Conservation (phyloP, 2,888 invertebrate species). For the Plusia festucae region DNA sequence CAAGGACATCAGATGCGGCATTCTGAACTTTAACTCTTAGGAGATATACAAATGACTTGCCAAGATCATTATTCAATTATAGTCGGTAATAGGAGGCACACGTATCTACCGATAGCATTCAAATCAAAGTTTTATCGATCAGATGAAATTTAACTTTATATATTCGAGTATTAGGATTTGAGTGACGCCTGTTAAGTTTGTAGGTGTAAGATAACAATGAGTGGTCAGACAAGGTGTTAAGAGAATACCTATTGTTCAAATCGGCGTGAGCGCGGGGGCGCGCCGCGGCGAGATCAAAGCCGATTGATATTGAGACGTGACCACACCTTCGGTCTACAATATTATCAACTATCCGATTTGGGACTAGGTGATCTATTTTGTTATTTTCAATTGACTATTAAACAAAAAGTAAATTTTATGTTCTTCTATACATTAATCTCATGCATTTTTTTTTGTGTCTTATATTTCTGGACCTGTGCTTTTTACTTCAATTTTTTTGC, state of each 20-base stretch:
- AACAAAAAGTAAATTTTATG: not conserved
- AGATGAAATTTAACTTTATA: conserved; percentile 48
- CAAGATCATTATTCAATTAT: conserved; percentile 56
- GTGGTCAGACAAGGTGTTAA: conserved; percentile 72
- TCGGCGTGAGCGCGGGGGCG: conserved; percentile 60
- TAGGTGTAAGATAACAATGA: conserved; percentile 66
- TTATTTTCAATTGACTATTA: conserved; percentile 35
- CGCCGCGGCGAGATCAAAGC: conserved; percentile 74
- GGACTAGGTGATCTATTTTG: conserved; percentile 37
- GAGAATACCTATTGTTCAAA: conserved; percentile 74
- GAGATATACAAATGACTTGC: conserved; percentile 49
- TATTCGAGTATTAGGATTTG: conserved; percentile 18
- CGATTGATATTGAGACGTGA: conserved; percentile 72
- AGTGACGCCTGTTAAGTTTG: conserved; percentile 33
- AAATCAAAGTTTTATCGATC: conserved; percentile 17
- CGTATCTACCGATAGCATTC: conserved; percentile 42
- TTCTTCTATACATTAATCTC: too few species aligned
- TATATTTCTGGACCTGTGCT: too few species aligned
- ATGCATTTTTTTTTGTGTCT: too few species aligned
- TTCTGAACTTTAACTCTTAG: conserved; percentile 48
- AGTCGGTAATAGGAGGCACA: conserved; percentile 32
- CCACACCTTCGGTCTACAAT: conserved; percentile 66
- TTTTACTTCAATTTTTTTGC: not conserved
- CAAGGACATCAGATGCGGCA: conserved; percentile 52
- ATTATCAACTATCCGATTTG: conserved; percentile 52